A percentile compares a stretch with the other conserved stretches of the same genome.
These are phyloP conservation scores for Cervus canadensis DNA, from an alignment of 2,113 vertebrate species.

Conservation along the genomic window DNA sequence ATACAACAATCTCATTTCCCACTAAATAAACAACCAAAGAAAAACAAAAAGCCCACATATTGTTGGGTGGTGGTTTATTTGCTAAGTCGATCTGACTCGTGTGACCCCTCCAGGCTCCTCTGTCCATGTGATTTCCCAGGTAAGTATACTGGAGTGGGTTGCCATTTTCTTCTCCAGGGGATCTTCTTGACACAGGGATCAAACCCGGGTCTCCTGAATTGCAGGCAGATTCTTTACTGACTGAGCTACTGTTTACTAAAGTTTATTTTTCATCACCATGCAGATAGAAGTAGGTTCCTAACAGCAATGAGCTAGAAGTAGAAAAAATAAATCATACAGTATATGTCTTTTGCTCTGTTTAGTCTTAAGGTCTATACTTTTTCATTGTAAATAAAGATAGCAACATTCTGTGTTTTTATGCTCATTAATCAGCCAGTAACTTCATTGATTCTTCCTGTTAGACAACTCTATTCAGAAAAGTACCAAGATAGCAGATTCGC, in stretches of 20 bases:
- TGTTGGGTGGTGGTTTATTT: background rate
- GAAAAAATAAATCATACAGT: background rate
- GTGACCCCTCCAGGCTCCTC: background rate
- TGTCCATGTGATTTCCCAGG: background rate
- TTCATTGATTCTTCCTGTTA: slow-evolving; percentile 19
- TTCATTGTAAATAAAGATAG: slow-evolving; percentile 35
- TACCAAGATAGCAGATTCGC: background rate
- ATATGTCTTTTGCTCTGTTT: background rate
- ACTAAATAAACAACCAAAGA: background rate
- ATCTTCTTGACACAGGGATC: background rate
- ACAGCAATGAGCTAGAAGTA: background rate
- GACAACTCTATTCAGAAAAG: slow-evolving; percentile 38
- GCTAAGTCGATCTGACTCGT: background rate
- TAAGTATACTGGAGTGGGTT: background rate
- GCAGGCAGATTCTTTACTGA: background rate
- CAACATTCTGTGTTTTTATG: background rate
- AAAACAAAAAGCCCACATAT: background rate
- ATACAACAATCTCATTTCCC: background rate
- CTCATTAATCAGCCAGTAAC: slow-evolving; percentile 35
- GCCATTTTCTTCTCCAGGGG: background rate
- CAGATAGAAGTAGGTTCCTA: background rate
- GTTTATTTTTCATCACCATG: background rate
- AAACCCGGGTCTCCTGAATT: background rate
- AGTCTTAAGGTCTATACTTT: slow-evolving; percentile 37
- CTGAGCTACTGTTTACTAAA: background rate